Conservation (phyloP, 2,797 vertebrate species). For the Gallinago nigripennis region DNA sequence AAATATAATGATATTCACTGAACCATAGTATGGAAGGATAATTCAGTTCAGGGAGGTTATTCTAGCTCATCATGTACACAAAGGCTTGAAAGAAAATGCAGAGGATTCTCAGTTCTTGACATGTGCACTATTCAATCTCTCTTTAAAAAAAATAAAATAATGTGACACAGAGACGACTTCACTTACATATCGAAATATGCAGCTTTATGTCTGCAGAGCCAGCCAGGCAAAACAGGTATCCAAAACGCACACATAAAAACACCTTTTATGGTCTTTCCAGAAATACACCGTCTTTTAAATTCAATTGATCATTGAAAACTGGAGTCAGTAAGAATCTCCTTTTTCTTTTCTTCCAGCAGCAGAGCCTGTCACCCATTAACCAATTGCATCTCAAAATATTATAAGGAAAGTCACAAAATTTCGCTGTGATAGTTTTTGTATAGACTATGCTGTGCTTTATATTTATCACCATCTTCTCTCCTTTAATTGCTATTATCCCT, state of each 20-base stretch:
- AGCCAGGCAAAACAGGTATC: constrained; percentile 51
- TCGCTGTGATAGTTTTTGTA: not conserved
- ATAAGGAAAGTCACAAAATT: not conserved
- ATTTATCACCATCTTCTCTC: not conserved
- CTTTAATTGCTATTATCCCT: not conserved
- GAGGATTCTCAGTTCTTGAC: constrained; percentile 74
- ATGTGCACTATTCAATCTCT: constrained; percentile 62
- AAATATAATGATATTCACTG: constrained; percentile 83
- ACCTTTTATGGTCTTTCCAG: not conserved
- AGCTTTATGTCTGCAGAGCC: constrained; percentile 60
- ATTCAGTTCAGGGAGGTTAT: constrained; percentile 83
- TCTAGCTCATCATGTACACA: constrained; percentile 81
- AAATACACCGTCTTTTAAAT: constrained; percentile 22
- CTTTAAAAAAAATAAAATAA: constrained; percentile 37
- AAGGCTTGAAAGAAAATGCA: constrained; percentile 80
- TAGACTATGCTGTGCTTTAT: not conserved
- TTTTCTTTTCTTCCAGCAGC: not conserved
- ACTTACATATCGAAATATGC: constrained; percentile 59
- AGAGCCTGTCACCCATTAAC: not conserved
- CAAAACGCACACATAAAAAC: constrained; percentile 11
- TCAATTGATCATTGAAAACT: constrained; percentile 2
- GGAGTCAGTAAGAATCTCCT: not conserved
- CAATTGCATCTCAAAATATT: not conserved
- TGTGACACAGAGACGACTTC: constrained; percentile 47
- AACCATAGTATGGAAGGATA: constrained; percentile 80